These are phyloP conservation scores for Spongilla lacustris DNA, from an alignment of 37 sponge, comb jelly and placozoan species.

Conservation along the genomic window DNA sequence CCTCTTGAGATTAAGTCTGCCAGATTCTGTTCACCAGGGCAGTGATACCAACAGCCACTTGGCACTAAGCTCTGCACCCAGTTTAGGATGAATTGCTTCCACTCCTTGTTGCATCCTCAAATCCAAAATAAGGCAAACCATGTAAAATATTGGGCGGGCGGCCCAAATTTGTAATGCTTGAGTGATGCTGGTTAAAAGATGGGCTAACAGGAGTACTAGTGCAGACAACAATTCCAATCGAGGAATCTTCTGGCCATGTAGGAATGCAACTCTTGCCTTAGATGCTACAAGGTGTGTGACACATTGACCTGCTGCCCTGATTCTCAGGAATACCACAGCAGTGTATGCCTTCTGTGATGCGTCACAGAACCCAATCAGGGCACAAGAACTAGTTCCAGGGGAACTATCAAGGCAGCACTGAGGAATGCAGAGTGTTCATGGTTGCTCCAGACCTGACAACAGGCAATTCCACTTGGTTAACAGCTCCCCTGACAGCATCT, in stretches of 20 bases:
- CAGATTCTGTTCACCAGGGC: constrained; percentile 31
- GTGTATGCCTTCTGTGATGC: constrained; percentile 13
- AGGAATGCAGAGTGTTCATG: neutral
- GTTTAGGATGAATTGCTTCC: constrained; percentile 42
- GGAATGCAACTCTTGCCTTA: constrained; percentile 19
- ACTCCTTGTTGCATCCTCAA: constrained; percentile 14
- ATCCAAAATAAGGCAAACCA: constrained; percentile 33
- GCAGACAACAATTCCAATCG: constrained; percentile 43
- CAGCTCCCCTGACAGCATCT: neutral
- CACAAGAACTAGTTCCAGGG: neutral
- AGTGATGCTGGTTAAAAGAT: constrained; percentile 1
- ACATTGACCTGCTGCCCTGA: neutral
- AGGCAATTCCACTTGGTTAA: constrained; percentile 13
- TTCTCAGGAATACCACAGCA: neutral
- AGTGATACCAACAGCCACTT: constrained; percentile 12
- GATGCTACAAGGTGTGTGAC: constrained; percentile 8
- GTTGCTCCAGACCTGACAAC: neutral
- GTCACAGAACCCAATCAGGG: constrained; percentile 18
- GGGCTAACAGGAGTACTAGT: constrained; percentile 7
- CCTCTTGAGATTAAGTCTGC: constrained; percentile 38
- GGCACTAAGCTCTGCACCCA: constrained; percentile 10
- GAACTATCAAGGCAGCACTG: constrained; percentile 6
- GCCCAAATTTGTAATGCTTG: neutral
- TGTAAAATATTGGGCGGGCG: neutral
- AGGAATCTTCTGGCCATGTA: constrained; percentile 15